Evolutionary conservation across 2,113 vertebrate genomes (phyloP).

Genomic region (Myodes glareolus): DNA sequence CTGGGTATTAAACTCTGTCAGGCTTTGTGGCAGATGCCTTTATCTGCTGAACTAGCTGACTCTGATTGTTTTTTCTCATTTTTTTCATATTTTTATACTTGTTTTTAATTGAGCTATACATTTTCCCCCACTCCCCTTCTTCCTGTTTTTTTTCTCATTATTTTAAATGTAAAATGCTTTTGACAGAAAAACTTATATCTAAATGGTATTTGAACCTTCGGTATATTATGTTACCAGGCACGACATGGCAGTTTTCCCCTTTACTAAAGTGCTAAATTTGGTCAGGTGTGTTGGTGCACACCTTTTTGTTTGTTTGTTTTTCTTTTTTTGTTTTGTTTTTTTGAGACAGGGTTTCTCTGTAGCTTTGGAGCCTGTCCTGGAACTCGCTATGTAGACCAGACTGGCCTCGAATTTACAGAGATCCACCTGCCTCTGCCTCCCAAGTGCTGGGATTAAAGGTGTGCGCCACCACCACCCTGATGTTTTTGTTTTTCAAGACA

Average conservation of each 20-base stretch:
- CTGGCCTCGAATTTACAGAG: too few relatives aligned
- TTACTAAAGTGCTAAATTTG: slow-evolving; percentile 13
- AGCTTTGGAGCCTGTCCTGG: too few relatives aligned
- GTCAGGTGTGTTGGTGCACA: not conserved
- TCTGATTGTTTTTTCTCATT: not conserved
- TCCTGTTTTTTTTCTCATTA: not conserved
- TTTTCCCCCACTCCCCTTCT: too few relatives aligned
- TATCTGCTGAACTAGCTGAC: not conserved
- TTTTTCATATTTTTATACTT: not conserved
- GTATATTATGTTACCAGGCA: not conserved
- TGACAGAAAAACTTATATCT: slow-evolving; percentile 14
- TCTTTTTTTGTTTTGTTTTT: too few relatives aligned
- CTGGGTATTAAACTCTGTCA: not conserved
- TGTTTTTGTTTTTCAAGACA: too few relatives aligned
- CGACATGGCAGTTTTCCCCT: not conserved
- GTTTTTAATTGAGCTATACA: too few relatives aligned
- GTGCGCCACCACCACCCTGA: too few relatives aligned
- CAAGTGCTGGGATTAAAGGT: too few relatives aligned
- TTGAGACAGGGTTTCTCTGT: too few relatives aligned
- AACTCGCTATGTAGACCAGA: too few relatives aligned
- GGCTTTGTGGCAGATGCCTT: not conserved
- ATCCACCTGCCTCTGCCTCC: too few relatives aligned
- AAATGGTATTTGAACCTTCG: not conserved
- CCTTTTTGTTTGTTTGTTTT: not conserved
- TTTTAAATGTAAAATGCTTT: slow-evolving; percentile 51